Evolutionary conservation across 2,888 invertebrate genomes (phyloP).

Genomic region (Sarcophaga rosellei): DNA sequence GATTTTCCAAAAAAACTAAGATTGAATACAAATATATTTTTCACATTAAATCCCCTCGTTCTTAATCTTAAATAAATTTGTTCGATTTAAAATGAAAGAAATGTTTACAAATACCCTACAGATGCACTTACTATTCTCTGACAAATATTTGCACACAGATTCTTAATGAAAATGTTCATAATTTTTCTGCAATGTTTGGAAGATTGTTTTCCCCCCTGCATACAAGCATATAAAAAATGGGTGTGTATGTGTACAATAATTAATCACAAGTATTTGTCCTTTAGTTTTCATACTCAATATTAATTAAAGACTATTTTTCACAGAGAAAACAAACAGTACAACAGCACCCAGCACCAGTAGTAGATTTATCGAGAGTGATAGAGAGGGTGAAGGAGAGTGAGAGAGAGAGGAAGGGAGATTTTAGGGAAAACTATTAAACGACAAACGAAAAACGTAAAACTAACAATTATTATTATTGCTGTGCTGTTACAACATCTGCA

Average conservation of each 20-base stretch:
- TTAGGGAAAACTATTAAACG: slow-evolving; percentile 12
- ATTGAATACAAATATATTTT: too few species aligned
- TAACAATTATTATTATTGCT: slow-evolving; percentile 48
- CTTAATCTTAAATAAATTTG: too few species aligned
- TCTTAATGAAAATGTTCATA: too few species aligned
- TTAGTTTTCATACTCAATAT: slow-evolving; percentile 52
- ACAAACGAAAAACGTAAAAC: slow-evolving; percentile 33
- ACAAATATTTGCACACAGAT: too few species aligned
- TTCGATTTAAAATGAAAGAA: too few species aligned
- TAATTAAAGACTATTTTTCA: slow-evolving; percentile 63
- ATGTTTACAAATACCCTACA: too few species aligned
- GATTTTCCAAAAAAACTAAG: too few species aligned
- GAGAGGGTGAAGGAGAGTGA: neutral
- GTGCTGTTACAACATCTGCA: slow-evolving; percentile 1
- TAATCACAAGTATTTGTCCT: slow-evolving; percentile 48
- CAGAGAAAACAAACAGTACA: slow-evolving; percentile 7
- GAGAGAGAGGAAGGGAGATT: neutral
- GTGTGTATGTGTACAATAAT: neutral
- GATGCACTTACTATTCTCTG: too few species aligned
- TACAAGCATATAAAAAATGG: neutral
- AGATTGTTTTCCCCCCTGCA: too few species aligned
- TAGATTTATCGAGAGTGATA: neutral
- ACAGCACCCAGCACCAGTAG: too few species aligned
- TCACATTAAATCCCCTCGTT: too few species aligned
- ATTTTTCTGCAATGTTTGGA: too few species aligned